Evolutionary conservation across 2,113 vertebrate species (phyloP), one percentile per base, ranked within the genome.

Genomic region (Recurvirostra avosetta): DNA sequence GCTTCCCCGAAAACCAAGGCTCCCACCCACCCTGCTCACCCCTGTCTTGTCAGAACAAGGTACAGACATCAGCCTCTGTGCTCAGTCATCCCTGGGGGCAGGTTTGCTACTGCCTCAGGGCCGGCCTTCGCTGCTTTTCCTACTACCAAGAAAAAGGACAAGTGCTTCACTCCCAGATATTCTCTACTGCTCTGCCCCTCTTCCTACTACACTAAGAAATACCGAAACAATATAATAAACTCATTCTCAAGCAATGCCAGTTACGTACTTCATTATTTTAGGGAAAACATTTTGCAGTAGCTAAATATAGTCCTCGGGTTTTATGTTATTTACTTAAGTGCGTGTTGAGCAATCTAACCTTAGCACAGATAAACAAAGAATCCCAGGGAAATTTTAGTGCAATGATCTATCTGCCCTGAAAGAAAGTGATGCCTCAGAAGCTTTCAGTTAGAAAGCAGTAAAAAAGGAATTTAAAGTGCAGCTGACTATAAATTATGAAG

Each of bases 351-450:
- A 79, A 43, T 53, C 49, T 34, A 90, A 92, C 84, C 70, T 82
- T 66, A 79, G 81, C 81, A 62, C 25, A 93, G 66, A 90, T 52
- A 95, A 96, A 96, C 71, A 95, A 83, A 95, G 9, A 15, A 86
- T 41, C 45, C 21, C 49, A 23, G 65, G 23, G 49, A 85, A 55
- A 72, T 25, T 72, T 67, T 15, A 65, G 41, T 40, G 55, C 65
- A 26, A 70, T 63, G 32, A 66, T 32, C 68, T 87, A 5, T 1
- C 2, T 89, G 52, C 17, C n/a, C 70, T 18, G 25, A 58, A 40
- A 86, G 61, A 86, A 91, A 89, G 52, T 34, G 1, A 2, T n/a
- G 56, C 17, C 70, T 80, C 65, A 73, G 45, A 66, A 86, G 9
- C 77, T 91, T 70, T 38, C 79, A 38, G 34, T 41, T 38, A 73